Evolutionary conservation across 2,113 vertebrate genomes (phyloP).

Genomic region (Alectura lathami): DNA sequence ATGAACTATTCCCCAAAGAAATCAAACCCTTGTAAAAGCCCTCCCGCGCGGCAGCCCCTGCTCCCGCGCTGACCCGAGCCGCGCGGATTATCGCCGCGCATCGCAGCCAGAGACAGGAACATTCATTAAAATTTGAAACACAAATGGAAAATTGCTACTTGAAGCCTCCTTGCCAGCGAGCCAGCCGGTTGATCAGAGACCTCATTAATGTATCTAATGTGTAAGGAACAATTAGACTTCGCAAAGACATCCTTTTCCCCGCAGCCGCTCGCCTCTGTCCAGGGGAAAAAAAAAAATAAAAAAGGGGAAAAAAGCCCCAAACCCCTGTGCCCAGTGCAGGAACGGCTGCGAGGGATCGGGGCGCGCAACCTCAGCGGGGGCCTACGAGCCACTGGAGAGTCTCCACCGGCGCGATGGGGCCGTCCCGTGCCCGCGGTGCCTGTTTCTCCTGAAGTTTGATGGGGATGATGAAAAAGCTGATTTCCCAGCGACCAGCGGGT

Average conservation of each 20-base stretch:
- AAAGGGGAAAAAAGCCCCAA: background rate
- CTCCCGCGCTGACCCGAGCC: slow-evolving; percentile 37
- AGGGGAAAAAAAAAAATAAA: background rate
- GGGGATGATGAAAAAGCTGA: slow-evolving; percentile 48
- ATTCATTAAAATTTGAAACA: slow-evolving; percentile 82
- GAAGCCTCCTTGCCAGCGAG: slow-evolving; percentile 71
- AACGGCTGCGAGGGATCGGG: background rate
- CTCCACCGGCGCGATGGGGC: background rate
- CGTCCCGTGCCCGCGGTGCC: background rate
- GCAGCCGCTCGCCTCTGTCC: background rate
- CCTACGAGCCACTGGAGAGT: background rate
- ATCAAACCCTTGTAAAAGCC: slow-evolving; percentile 63
- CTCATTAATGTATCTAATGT: slow-evolving; percentile 69
- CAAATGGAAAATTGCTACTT: slow-evolving; percentile 81
- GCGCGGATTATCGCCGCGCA: slow-evolving; percentile 42
- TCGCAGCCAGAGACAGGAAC: slow-evolving; percentile 63
- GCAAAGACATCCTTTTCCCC: slow-evolving; percentile 44
- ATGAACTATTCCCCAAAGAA: slow-evolving; percentile 66
- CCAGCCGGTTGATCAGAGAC: slow-evolving; percentile 67
- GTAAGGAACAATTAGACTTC: slow-evolving; percentile 59
- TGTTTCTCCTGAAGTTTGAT: background rate
- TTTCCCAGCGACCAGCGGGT: slow-evolving; percentile 46
- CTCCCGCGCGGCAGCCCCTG: slow-evolving; percentile 39
- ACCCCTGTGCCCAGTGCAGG: background rate
- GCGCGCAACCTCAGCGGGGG: background rate